Percentiles rank a stretch among this genome's conserved stretches.
These are phyloP conservation scores for Caloenas nicobarica DNA, from an alignment of 2,113 vertebrate species.

Conservation along the genomic window DNA sequence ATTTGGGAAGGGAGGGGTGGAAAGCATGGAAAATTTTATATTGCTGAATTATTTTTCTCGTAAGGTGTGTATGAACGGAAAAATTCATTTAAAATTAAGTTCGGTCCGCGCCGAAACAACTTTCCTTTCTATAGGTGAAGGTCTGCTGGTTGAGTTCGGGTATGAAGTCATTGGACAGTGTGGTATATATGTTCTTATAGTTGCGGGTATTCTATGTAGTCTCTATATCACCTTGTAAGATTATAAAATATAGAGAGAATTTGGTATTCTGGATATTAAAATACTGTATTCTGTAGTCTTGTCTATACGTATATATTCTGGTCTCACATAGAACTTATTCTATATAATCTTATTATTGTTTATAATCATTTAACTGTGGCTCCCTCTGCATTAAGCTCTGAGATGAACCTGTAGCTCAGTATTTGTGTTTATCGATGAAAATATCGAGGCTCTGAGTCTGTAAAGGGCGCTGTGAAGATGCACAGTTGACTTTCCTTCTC, in stretches of 20 bases:
- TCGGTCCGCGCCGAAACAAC: accelerated
- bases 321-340: background rate
- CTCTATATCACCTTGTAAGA: background rate
- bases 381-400: background rate
- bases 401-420: background rate
- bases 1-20: background rate
- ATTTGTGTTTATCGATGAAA: background rate
- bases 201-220: accelerated
- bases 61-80: background rate
- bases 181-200: accelerated
- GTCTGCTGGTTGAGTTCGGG: background rate
- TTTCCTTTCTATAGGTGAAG: accelerated
- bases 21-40: background rate
- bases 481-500: background rate
- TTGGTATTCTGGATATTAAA: background rate
- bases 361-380: accelerated
- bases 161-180: background rate
- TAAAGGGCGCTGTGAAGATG: background rate
- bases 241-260: accelerated
- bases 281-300: background rate
- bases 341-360: background rate
- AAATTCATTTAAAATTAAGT: background rate
- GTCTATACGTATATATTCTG: background rate
- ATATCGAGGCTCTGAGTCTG: background rate
- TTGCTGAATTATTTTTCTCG: background rate